phyloP scores from a whole-genome alignment of 2,888 invertebrate species.

The Lapara coniferarum region DNA sequence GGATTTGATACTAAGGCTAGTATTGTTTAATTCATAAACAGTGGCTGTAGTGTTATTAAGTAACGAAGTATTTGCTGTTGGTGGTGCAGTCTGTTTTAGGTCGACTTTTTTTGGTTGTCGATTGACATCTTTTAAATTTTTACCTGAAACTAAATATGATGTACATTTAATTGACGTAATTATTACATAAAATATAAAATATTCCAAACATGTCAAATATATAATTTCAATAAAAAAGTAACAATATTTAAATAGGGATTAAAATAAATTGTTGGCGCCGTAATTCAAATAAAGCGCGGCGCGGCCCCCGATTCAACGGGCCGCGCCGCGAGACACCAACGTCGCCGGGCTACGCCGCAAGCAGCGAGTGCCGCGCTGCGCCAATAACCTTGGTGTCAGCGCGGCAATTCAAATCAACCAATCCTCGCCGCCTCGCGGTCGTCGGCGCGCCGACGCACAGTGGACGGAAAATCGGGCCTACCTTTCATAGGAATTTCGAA shows the following conservation, averaged over 20 bases:
- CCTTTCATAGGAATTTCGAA: too few species aligned
- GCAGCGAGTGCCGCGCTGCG: too few species aligned
- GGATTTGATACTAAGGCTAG: constrained; percentile 40
- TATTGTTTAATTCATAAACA: constrained; percentile 38
- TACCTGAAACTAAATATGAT: constrained; percentile 32
- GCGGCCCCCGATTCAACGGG: too few species aligned
- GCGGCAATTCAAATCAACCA: too few species aligned
- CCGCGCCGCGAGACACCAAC: too few species aligned
- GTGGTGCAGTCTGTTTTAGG: background rate
- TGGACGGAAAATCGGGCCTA: too few species aligned
- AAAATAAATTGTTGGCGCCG: too few species aligned
- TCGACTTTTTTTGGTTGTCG: background rate
- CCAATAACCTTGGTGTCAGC: too few species aligned
- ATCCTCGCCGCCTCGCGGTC: too few species aligned
- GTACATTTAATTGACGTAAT: background rate
- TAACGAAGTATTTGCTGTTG: constrained; percentile 6
- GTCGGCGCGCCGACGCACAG: too few species aligned
- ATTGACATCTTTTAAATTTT: background rate
- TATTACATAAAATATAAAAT: background rate
- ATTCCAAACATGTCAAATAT: background rate
- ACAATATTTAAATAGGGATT: background rate
- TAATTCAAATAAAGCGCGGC: too few species aligned
- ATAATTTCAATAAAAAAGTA: background rate
- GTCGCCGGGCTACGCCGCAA: too few species aligned
- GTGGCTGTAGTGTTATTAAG: constrained; percentile 35